phyloP scores from a whole-genome alignment of 2,113 vertebrate genomes.

The Ibidorhyncha struthersii region DNA sequence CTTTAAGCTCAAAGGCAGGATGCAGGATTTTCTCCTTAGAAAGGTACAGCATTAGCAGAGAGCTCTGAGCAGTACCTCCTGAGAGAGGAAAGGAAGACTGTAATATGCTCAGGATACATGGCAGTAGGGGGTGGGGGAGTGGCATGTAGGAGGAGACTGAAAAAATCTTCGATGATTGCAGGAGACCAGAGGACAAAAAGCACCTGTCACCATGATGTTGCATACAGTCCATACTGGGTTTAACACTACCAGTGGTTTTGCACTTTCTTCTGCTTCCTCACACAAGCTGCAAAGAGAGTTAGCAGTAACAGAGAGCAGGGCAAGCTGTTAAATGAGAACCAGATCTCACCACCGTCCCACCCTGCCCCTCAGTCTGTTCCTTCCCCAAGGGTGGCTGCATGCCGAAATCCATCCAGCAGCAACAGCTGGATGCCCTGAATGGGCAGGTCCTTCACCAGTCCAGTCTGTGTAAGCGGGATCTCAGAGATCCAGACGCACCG shows the following conservation, averaged over 20 bases:
- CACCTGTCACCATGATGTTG: slow-evolving; percentile 18
- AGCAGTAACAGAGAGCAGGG: background rate
- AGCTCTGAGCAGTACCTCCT: slow-evolving; percentile 44
- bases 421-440: background rate
- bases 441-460: background rate
- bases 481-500: background rate
- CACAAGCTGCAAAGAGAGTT: background rate
- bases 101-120: slow-evolving; percentile 51
- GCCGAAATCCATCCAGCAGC: background rate
- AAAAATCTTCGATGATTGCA: slow-evolving; percentile 39
- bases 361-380: background rate
- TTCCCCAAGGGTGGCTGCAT: background rate
- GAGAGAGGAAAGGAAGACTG: slow-evolving; percentile 53
- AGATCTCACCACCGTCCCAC: background rate
- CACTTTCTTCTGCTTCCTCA: background rate
- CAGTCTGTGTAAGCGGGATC: background rate
- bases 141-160: slow-evolving; percentile 70
- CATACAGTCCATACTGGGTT: background rate
- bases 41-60: slow-evolving; percentile 6
- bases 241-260: background rate
- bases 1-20: background rate
- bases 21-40: slow-evolving; percentile 1
- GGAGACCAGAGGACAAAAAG: slow-evolving; percentile 18
- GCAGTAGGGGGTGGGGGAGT: slow-evolving; percentile 52
- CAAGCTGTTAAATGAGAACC: background rate